Conservation (phyloP, 2,113 vertebrate genomes). For the Tauraco erythrolophus region DNA sequence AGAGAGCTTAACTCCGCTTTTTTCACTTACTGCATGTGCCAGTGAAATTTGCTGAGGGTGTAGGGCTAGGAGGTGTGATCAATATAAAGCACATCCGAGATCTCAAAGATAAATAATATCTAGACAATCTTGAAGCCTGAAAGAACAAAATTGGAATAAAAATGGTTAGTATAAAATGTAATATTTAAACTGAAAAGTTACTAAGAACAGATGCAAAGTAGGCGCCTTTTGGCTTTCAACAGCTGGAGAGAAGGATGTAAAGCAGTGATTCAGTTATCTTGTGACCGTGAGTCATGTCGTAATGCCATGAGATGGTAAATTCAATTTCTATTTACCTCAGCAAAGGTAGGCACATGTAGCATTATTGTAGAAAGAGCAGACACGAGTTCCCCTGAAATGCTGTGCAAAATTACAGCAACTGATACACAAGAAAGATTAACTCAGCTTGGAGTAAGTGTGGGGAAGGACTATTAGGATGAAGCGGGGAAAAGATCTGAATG, state of each 20-base stretch:
- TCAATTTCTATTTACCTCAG: background rate
- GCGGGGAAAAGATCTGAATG: background rate
- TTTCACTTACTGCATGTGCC: background rate
- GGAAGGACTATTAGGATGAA: background rate
- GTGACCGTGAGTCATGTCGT: conserved; percentile 18
- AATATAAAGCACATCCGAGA: background rate
- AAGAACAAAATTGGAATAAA: background rate
- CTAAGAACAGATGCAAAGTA: background rate
- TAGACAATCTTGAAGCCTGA: background rate
- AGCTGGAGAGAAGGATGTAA: conserved; percentile 23
- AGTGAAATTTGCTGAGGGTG: background rate
- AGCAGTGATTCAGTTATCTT: conserved; percentile 47
- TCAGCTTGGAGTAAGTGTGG: background rate
- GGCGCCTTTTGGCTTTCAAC: background rate
- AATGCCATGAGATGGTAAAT: background rate
- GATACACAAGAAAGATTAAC: background rate
- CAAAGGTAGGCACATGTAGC: background rate
- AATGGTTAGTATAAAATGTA: background rate
- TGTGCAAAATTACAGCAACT: background rate
- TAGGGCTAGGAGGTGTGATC: background rate
- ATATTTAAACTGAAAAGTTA: background rate
- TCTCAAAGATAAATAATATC: background rate
- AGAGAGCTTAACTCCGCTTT: background rate
- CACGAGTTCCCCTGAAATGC: background rate
- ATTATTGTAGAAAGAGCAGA: background rate